Evolutionary conservation across 2,797 vertebrate genomes (phyloP), one percentile per base, ranked within the genome.

Genomic region (Philypnodon macrostomus): DNA sequence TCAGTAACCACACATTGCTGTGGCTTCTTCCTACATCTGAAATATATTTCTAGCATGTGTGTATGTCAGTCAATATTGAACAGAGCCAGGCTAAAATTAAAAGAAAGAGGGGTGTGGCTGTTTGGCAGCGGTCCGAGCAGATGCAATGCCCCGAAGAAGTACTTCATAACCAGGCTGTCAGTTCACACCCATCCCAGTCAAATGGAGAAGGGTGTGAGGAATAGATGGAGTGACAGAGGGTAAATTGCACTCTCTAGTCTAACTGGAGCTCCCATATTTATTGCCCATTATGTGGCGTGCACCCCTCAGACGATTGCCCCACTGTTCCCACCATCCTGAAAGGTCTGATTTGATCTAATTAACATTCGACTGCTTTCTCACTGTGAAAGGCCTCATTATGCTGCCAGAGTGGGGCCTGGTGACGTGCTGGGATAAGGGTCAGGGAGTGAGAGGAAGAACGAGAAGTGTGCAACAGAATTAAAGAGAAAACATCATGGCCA

Each of bases 311-410:
- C 29, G 29, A 77, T 84, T 87, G 81, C 82, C 80, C 74, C 55
- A 53, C 53, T 55, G 70, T 79, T 84, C 77, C 79, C 83, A 72
- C 67, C 74, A 67, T 66, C 73, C 63, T 75, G 82, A 89, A 88
- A 85, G 49, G 73, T 69, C 70, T 21, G 49, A 79, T 86, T 87
- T 86, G 67, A 88, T 85, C 84, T 85, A 85, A 90, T 90, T 87
- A 90, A 79, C 87, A 89, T 90, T 86, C 86, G 53, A 75, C 85
- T 73, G 73, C 80, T 67, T 77, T 78, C 79, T 83, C 70, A 23
- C 58, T 77, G 66, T 86, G 83, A 90, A 88, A 87, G 77, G 79
- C 47, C 71, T 88, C 83, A 85, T 91, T 89, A 87, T 89, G 63
- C 76, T 44, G 66, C 62, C 44, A 54, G 70, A 70, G 56, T 70